These are phyloP conservation scores for Horisme vitalbata DNA, from an alignment of 2,888 invertebrate species.

Conservation along the genomic window DNA sequence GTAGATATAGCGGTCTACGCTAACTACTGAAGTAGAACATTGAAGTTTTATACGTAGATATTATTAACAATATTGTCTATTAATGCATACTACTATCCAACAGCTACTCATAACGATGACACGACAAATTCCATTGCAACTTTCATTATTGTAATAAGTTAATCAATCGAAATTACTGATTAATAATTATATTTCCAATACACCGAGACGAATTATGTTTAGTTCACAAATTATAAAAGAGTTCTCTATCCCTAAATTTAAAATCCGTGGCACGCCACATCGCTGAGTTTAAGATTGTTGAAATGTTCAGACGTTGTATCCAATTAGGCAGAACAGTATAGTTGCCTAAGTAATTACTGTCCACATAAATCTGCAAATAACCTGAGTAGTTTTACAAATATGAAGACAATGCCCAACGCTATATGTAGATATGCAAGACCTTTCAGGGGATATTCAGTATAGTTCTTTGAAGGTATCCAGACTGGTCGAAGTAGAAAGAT, in stretches of 20 bases:
- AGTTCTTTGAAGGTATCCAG: conserved; percentile 9
- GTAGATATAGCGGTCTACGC: no score
- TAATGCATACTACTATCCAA: no score
- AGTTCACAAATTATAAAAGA: conserved; percentile 14
- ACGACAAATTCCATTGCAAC: conserved; percentile 7
- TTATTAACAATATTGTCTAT: no score
- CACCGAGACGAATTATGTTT: conserved; percentile 17
- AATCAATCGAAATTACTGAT: conserved; percentile 24
- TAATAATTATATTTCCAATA: conserved; percentile 26
- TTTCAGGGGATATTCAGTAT: conserved; percentile 9
- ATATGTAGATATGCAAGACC: conserved; percentile 9
- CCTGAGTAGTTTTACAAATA: no score
- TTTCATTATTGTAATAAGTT: conserved; percentile 18
- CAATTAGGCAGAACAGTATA: not conserved
- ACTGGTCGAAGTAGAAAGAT: conserved; percentile 24
- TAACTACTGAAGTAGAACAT: no score
- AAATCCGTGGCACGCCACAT: not conserved
- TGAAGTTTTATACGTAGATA: no score
- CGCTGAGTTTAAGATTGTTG: not conserved
- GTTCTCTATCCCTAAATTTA: conserved; percentile 3
- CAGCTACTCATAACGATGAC: conserved; percentile 16
- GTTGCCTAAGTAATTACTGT: not conserved
- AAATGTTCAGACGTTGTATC: not conserved
- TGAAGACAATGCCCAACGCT: not conserved
- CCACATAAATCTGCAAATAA: conserved; percentile 1